Conservation (phyloP, 2,113 vertebrate genomes). For the Oreochromis spilurus region DNA sequence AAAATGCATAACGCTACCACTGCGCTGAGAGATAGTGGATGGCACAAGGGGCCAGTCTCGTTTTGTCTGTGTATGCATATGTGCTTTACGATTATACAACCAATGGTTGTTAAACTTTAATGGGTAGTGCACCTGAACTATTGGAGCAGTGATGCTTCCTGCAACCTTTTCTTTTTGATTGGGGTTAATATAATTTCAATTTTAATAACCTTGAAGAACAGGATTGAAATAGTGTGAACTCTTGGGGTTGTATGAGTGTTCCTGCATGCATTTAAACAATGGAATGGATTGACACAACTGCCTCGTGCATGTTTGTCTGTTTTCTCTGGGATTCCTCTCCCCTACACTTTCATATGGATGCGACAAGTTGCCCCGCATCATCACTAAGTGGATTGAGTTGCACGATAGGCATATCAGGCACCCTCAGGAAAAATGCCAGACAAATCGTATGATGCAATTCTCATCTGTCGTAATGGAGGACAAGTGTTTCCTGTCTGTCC, state of each 20-base stretch:
- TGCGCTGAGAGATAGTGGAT: conserved; percentile 5
- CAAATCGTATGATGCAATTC: conserved; percentile 19
- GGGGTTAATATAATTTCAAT: neutral
- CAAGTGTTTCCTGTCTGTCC: conserved; percentile 42
- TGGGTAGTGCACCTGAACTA: neutral
- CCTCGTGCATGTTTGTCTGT: neutral
- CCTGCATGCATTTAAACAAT: neutral
- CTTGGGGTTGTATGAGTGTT: neutral
- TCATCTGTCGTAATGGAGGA: conserved; percentile 24
- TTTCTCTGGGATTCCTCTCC: neutral
- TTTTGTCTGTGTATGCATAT: neutral
- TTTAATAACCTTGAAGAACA: conserved; percentile 6
- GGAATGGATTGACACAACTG: neutral
- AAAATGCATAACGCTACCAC: conserved; percentile 66
- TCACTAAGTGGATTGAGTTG: conserved; percentile 35
- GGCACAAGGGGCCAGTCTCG: conserved; percentile 6
- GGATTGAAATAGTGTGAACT: neutral
- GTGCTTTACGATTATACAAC: conserved; percentile 18
- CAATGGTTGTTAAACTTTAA: neutral
- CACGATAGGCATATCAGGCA: conserved; percentile 21
- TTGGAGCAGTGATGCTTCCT: neutral
- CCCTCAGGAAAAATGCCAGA: conserved; percentile 17
- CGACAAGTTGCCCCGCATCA: conserved; percentile 24
- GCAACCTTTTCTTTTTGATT: neutral
- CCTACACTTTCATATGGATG: neutral